These are phyloP conservation scores for Brachionus manjavacas DNA, from an alignment of 1,140 invertebrate species.

Conservation along the genomic window DNA sequence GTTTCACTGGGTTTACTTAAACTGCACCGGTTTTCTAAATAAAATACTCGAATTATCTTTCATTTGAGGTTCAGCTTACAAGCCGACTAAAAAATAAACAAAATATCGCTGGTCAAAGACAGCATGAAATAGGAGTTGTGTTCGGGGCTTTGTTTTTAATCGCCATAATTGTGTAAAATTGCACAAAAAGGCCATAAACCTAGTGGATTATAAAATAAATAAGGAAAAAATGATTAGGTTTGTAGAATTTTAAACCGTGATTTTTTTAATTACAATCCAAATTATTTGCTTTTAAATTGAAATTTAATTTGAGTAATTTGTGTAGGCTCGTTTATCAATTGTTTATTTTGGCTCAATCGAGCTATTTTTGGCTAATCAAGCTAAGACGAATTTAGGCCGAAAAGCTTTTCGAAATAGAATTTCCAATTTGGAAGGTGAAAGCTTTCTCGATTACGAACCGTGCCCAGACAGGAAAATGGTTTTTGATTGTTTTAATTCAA, in stretches of 20 bases:
- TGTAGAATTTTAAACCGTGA: not conserved
- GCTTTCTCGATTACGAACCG: not conserved
- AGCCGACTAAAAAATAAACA: not conserved
- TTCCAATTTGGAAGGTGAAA: not conserved
- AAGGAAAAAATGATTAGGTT: not conserved
- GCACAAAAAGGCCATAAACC: not conserved
- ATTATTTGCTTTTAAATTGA: not conserved
- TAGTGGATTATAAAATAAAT: not conserved
- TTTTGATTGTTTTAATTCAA: not conserved
- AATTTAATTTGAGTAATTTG: not conserved
- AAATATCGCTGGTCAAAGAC: not conserved
- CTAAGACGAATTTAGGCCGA: not conserved
- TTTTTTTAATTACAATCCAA: not conserved
- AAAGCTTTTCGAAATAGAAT: not conserved
- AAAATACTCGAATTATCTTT: constrained; percentile 17
- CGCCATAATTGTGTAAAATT: not conserved
- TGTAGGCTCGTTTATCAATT: not conserved
- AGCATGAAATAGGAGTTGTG: not conserved
- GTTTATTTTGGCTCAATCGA: not conserved
- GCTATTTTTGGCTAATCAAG: not conserved
- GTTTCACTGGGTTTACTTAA: not conserved
- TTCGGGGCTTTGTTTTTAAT: not conserved
- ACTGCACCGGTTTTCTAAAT: not conserved
- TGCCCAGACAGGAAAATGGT: not conserved
- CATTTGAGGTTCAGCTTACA: not conserved